Conservation (phyloP, 2,888 invertebrate species). For the Troides helena region DNA sequence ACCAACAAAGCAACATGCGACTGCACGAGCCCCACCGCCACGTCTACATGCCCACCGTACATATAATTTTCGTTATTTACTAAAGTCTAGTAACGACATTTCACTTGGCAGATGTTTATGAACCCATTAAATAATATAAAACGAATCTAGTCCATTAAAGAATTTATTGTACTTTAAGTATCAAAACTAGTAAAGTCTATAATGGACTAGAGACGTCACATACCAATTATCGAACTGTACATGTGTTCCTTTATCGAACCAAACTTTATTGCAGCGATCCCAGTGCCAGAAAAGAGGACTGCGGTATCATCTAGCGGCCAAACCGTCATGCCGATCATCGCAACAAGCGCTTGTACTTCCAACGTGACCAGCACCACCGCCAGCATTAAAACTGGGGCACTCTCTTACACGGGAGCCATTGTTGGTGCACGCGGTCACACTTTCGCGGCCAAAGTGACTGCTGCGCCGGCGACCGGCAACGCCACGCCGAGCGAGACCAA, state of each 20-base stretch:
- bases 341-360: neutral
- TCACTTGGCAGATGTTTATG: no score
- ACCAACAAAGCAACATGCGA: constrained; percentile 55
- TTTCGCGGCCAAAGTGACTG: constrained; percentile 86
- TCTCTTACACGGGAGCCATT: constrained; percentile 75
- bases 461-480: constrained; percentile 38
- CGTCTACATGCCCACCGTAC: constrained; percentile 75
- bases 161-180: no score
- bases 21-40: constrained; percentile 66
- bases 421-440: constrained; percentile 83
- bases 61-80: neutral
- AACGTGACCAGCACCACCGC: neutral
- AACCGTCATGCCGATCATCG: constrained; percentile 21
- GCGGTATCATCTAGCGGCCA: constrained; percentile 38
- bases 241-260: no score
- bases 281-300: constrained; percentile 37
- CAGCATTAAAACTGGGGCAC: constrained; percentile 53
- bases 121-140: no score
- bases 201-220: no score
- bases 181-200: no score
- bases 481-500: constrained; percentile 35
- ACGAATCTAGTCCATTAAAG: no score
- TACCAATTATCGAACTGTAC: no score
- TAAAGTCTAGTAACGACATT: no score
- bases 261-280: constrained; percentile 32